These are phyloP conservation scores for Metellina segmentata DNA, from an alignment of 2,888 invertebrate genomes.

Conservation along the genomic window DNA sequence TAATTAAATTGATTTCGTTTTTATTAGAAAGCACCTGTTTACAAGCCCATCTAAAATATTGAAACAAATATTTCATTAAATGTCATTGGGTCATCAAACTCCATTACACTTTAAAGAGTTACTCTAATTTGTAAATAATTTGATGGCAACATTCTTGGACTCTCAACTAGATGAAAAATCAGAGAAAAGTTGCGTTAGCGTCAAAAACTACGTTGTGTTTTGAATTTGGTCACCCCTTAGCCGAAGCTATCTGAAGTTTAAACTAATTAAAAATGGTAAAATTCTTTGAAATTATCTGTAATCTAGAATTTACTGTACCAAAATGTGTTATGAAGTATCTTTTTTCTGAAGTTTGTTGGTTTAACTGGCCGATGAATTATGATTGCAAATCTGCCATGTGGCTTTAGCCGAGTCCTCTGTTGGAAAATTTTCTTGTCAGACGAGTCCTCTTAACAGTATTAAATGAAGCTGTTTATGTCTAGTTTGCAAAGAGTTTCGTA, in stretches of 20 bases:
- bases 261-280: constrained; percentile 41
- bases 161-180: too few species aligned
- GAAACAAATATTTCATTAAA: too few species aligned
- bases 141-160: too few species aligned
- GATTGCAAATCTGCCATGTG: constrained; percentile 31
- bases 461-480: not conserved
- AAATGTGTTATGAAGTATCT: not conserved
- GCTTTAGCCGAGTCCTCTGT: not conserved
- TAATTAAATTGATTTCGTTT: too few species aligned
- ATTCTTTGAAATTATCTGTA: constrained; percentile 6
- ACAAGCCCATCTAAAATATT: too few species aligned
- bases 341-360: not conserved
- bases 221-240: constrained; percentile 55
- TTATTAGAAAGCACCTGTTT: too few species aligned
- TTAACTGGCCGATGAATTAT: constrained; percentile 4
- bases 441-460: not conserved
- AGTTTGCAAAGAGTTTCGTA: not conserved
- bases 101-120: too few species aligned
- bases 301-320: not conserved
- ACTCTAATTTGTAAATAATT: too few species aligned
- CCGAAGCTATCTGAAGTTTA: constrained; percentile 71
- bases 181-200: too few species aligned
- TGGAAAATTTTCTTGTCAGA: not conserved
- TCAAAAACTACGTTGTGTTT: not conserved
- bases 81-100: too few species aligned